Percentiles rank a stretch among this genome's conserved stretches.
Conservation (phyloP, 2,113 vertebrate species). For the Eclectus roratus region DNA sequence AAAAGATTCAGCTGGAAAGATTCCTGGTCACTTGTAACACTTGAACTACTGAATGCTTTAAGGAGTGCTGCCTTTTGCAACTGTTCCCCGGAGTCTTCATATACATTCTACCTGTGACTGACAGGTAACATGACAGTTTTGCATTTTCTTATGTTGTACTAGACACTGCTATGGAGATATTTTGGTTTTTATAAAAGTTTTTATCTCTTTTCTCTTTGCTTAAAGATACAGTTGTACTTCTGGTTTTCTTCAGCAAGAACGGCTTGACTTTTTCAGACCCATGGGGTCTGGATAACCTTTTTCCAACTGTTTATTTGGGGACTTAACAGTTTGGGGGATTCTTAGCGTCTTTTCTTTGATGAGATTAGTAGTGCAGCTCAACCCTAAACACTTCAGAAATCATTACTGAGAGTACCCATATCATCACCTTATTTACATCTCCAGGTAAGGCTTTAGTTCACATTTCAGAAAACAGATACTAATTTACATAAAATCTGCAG, state of each 20-base stretch:
- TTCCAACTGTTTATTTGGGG: background rate
- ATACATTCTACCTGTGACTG: background rate
- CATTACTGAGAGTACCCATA: background rate
- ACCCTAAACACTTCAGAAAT: background rate
- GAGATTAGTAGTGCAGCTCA: background rate
- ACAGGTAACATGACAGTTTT: background rate
- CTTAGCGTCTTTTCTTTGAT: background rate
- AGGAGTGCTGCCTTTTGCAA: background rate
- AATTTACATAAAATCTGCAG: background rate
- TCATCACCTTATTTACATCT: background rate
- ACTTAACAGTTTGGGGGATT: background rate
- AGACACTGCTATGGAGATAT: background rate
- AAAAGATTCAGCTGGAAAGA: background rate
- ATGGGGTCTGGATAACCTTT: background rate
- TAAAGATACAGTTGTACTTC: background rate
- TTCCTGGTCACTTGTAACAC: background rate
- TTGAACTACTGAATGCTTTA: background rate
- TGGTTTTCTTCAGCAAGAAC: background rate
- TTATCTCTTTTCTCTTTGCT: background rate
- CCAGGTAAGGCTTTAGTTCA: background rate
- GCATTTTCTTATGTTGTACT: background rate
- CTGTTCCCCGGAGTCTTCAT: background rate
- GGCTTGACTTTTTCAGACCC: background rate
- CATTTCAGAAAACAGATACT: background rate
- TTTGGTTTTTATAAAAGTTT: background rate